phyloP scores from a whole-genome alignment of 2,113 vertebrate genomes.

The Ondatra zibethicus region DNA sequence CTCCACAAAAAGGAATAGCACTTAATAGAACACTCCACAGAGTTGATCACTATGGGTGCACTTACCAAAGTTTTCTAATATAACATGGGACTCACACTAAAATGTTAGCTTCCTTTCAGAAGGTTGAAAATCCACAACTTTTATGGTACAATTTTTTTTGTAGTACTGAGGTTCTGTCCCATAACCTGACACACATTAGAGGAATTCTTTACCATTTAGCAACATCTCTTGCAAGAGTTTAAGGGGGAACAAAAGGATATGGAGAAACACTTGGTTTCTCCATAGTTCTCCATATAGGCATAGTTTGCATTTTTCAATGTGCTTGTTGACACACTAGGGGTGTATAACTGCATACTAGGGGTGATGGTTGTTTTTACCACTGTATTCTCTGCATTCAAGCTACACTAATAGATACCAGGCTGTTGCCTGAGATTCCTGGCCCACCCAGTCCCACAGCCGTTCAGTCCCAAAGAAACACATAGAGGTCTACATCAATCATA shows the following conservation, averaged over 20 bases:
- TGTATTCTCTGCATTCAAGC: not conserved
- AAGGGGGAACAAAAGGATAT: not conserved
- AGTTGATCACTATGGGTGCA: not conserved
- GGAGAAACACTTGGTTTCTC: not conserved
- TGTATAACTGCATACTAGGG: not conserved
- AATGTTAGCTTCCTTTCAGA: constrained; percentile 11
- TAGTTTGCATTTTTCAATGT: constrained; percentile 9
- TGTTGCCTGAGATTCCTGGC: too few relatives aligned
- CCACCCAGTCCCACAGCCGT: too few relatives aligned
- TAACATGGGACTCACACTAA: not conserved
- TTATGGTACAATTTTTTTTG: not conserved
- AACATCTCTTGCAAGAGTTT: not conserved
- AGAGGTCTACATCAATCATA: too few relatives aligned
- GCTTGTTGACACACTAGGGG: not conserved
- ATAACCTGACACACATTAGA: not conserved
- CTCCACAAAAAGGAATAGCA: not conserved
- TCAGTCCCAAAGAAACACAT: too few relatives aligned
- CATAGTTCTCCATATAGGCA: too few relatives aligned
- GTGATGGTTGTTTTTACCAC: not conserved
- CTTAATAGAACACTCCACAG: not conserved
- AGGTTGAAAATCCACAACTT: not conserved
- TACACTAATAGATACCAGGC: not conserved
- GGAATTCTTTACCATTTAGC: not conserved
- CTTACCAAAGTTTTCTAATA: not conserved
- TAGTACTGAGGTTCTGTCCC: not conserved